phyloP scores from a whole-genome alignment of 2,888 invertebrate species.

The Hemaris fuciformis region DNA sequence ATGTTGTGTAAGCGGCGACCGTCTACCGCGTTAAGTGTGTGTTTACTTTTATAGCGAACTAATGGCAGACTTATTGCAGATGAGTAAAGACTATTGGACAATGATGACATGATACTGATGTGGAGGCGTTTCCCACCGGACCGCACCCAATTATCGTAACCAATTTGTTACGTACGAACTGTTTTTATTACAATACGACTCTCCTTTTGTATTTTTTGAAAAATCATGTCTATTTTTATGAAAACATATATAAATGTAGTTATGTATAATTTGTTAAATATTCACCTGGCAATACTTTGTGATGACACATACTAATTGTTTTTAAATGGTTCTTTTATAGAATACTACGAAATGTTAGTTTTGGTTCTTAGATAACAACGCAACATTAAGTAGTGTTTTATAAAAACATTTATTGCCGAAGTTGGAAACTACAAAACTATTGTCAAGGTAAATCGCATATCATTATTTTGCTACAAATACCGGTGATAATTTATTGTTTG shows the following conservation, averaged over 20 bases:
- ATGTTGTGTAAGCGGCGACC: not conserved
- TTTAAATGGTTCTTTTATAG: not conserved
- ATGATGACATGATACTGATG: slow-evolving; percentile 27
- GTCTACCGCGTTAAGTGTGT: not conserved
- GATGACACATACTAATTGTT: not conserved
- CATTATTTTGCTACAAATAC: not conserved
- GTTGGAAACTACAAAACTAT: not conserved
- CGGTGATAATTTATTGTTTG: slow-evolving; percentile 17
- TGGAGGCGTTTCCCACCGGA: slow-evolving; percentile 29
- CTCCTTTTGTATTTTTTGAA: not conserved
- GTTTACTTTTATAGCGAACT: slow-evolving; percentile 26
- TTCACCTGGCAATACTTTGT: not conserved
- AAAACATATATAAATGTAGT: not conserved
- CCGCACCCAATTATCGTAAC: slow-evolving; percentile 5
- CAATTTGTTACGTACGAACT: slow-evolving; percentile 1
- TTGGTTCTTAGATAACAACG: not conserved
- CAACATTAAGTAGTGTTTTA: too few species aligned
- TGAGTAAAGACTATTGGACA: slow-evolving; percentile 31
- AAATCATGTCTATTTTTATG: not conserved
- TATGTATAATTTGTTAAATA: not conserved
- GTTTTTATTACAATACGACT: not conserved
- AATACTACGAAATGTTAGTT: not conserved
- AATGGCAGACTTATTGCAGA: slow-evolving; percentile 31
- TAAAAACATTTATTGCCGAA: too few species aligned
- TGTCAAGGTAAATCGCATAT: not conserved